Conservation (phyloP, 2,797 vertebrate species). For the Lacerta agilis region DNA sequence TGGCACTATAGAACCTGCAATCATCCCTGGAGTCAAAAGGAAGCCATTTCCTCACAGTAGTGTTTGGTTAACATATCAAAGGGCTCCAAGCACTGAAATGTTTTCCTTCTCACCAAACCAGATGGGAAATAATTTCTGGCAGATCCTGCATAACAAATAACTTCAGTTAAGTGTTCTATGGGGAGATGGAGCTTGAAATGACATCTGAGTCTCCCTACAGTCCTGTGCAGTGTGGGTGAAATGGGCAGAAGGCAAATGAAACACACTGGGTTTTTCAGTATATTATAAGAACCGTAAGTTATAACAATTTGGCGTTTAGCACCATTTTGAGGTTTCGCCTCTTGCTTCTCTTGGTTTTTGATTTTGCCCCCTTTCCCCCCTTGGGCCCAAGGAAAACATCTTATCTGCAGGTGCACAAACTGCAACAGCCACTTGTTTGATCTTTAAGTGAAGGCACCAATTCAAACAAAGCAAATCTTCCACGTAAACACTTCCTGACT, state of each 20-base stretch:
- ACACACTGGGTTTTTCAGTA: not conserved
- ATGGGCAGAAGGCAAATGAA: not conserved
- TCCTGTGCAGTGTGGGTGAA: not conserved
- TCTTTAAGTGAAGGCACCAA: not conserved
- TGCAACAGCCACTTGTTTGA: not conserved
- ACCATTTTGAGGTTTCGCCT: not conserved
- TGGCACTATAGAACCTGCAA: not conserved
- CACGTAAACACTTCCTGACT: not conserved
- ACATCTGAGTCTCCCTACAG: not conserved
- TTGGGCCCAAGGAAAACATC: no score
- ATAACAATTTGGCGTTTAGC: not conserved
- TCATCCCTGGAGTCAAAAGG: constrained; percentile 8
- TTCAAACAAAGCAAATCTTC: not conserved
- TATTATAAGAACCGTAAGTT: not conserved
- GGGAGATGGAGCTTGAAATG: not conserved
- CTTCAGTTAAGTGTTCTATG: not conserved
- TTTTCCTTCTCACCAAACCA: not conserved
- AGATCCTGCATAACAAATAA: not conserved
- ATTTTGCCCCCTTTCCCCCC: not conserved
- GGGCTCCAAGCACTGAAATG: not conserved
- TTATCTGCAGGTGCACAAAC: not conserved
- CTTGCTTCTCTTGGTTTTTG: not conserved
- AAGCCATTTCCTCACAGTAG: not conserved
- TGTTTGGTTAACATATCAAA: constrained; percentile 21
- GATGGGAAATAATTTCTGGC: not conserved